These are phyloP conservation scores for Drosophila ochracea DNA, from an alignment of 2,888 invertebrate genomes.

Conservation along the genomic window DNA sequence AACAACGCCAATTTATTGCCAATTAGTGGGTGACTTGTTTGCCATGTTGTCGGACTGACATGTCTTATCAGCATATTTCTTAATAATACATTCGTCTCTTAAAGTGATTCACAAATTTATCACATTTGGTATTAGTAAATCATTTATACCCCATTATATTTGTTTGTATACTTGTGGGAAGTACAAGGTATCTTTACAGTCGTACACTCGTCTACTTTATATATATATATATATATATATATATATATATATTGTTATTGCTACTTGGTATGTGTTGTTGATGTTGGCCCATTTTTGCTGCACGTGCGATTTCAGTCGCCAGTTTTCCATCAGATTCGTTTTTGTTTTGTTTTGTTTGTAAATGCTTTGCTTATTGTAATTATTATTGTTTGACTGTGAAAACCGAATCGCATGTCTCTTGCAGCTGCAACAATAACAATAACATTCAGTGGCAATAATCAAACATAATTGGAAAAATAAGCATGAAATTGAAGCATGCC, in stretches of 20 bases:
- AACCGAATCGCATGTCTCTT: constrained; percentile 48
- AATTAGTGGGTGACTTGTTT: neutral
- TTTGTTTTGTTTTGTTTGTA: neutral
- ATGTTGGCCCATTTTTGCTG: constrained; percentile 55
- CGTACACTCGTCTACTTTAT: neutral
- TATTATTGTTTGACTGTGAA: constrained; percentile 25
- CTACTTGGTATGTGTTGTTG: constrained; percentile 6
- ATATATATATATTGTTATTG: neutral
- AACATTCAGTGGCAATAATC: constrained; percentile 30
- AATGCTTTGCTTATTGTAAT: constrained; percentile 31
- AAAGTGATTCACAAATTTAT: constrained; percentile 19
- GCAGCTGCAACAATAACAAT: constrained; percentile 49
- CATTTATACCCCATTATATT: neutral
- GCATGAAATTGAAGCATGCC: constrained; percentile 39
- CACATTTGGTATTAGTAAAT: neutral
- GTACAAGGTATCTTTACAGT: neutral
- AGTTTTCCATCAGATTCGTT: constrained; percentile 39
- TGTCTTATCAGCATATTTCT: constrained; percentile 41
- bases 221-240: neutral
- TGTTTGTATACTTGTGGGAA: neutral
- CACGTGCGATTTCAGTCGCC: constrained; percentile 60
- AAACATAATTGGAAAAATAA: constrained; percentile 58
- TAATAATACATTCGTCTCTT: neutral
- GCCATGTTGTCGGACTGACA: constrained; percentile 41
- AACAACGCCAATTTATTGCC: neutral